Evolutionary conservation across 1,140 invertebrate genomes (phyloP).

Genomic region (Macrostomum lignano): DNA sequence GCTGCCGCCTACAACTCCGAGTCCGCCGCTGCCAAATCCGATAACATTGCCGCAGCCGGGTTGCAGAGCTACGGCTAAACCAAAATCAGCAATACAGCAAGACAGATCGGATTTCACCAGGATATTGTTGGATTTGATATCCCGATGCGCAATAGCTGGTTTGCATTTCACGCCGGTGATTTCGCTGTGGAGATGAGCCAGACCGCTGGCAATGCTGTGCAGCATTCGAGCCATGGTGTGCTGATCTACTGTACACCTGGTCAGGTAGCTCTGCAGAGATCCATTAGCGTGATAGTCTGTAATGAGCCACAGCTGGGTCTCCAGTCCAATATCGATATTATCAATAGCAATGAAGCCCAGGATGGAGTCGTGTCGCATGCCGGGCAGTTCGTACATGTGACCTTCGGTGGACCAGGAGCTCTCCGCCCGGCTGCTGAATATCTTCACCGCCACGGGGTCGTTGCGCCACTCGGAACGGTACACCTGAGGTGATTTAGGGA

Average conservation of each 20-base stretch:
- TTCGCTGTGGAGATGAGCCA: slow-evolving; percentile 49
- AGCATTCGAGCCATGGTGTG: slow-evolving; percentile 60
- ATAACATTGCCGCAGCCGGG: no score
- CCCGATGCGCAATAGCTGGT: slow-evolving; percentile 74
- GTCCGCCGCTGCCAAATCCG: no score
- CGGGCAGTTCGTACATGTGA: slow-evolving; percentile 62
- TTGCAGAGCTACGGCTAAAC: slow-evolving; percentile 31
- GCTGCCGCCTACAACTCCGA: no score
- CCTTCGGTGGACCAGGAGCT: slow-evolving; percentile 59
- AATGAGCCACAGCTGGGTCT: slow-evolving; percentile 52
- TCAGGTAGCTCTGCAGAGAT: slow-evolving; percentile 68
- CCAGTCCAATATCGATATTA: slow-evolving; percentile 14
- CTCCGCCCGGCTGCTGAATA: slow-evolving; percentile 63
- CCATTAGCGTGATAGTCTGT: slow-evolving; percentile 72
- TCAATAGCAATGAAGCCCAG: slow-evolving; percentile 33
- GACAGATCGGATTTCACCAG: slow-evolving; percentile 54
- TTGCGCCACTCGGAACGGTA: no score
- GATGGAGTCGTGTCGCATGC: slow-evolving; percentile 70
- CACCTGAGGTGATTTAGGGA: no score
- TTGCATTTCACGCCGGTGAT: no score
- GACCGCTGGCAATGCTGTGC: slow-evolving; percentile 59
- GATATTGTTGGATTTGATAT: slow-evolving; percentile 83
- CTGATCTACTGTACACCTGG: slow-evolving; percentile 42
- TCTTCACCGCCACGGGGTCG: slow-evolving; percentile 61
- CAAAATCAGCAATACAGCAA: slow-evolving; percentile 78